Conservation (phyloP, 2,888 invertebrate species). For the Heliconius hortense region DNA sequence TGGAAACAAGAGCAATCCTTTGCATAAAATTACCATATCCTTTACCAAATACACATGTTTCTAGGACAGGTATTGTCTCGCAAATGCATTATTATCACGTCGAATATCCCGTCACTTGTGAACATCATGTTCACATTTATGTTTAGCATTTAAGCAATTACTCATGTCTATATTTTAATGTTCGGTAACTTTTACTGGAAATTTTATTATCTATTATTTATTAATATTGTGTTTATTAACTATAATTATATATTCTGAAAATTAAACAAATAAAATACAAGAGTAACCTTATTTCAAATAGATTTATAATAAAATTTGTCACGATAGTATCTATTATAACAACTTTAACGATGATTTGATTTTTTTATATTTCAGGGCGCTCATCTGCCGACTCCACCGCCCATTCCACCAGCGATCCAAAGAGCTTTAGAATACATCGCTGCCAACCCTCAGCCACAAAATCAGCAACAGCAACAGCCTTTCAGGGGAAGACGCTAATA, state of each 20-base stretch:
- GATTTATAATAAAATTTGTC: neutral
- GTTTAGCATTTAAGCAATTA: neutral
- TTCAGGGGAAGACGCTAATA: conserved; percentile 29
- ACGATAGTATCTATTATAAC: neutral
- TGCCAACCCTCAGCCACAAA: conserved; percentile 52
- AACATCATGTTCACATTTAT: neutral
- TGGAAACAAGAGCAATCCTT: conserved; percentile 36
- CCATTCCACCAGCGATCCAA: conserved; percentile 88
- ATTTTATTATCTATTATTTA: neutral
- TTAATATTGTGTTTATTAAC: neutral
- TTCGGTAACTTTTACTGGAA: neutral
- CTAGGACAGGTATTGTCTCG: conserved; percentile 34
- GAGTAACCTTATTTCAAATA: neutral
- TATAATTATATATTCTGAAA: neutral
- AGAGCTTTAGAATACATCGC: conserved; percentile 84
- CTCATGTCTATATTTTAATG: neutral
- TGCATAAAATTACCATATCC: conserved; percentile 39
- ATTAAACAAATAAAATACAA: neutral
- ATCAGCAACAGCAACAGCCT: conserved; percentile 42
- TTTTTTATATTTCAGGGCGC: conserved; percentile 82
- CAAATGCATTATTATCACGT: conserved; percentile 36
- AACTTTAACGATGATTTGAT: neutral
- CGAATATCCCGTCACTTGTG: conserved; percentile 20
- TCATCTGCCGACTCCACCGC: conserved; percentile 91
- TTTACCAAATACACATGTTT: conserved; percentile 33